A percentile compares a stretch with the other conserved stretches of the same genome.
Evolutionary conservation across 2,113 vertebrate genomes (phyloP).

Genomic region (Misgurnus mizolepis): DNA sequence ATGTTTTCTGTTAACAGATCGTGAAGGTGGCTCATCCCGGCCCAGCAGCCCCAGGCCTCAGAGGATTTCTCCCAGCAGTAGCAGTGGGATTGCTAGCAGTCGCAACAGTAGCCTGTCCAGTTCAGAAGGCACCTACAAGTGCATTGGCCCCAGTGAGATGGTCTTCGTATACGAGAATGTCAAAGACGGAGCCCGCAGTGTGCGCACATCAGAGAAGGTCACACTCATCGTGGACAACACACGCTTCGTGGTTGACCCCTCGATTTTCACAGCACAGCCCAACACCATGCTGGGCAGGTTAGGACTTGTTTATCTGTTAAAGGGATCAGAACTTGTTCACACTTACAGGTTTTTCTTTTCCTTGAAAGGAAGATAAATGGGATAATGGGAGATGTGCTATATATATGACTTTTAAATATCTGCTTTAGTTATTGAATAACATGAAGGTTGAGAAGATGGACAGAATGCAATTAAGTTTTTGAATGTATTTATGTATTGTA

Average conservation of each 20-base stretch:
- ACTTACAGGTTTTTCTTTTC: too few relatives aligned
- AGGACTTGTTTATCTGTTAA: background rate
- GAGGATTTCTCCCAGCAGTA: slow-evolving; percentile 82
- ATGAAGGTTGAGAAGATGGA: too few relatives aligned
- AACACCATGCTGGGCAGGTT: slow-evolving; percentile 99
- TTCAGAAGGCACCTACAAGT: slow-evolving; percentile 89
- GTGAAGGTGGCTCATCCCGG: slow-evolving; percentile 87
- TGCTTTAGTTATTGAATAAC: too few relatives aligned
- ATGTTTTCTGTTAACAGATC: slow-evolving; percentile 72
- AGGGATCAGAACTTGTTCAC: background rate
- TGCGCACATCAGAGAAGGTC: slow-evolving; percentile 89
- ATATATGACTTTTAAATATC: too few relatives aligned
- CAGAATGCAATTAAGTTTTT: too few relatives aligned
- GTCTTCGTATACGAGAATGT: slow-evolving; percentile 95
- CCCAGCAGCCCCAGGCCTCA: slow-evolving; percentile 94
- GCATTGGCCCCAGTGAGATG: slow-evolving; percentile 83
- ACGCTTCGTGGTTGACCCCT: slow-evolving; percentile 96
- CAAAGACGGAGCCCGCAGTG: slow-evolving; percentile 87
- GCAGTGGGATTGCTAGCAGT: slow-evolving; percentile 84
- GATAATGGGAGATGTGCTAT: too few relatives aligned
- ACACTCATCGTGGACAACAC: slow-evolving; percentile 98
- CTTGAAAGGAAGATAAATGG: too few relatives aligned
- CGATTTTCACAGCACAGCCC: slow-evolving; percentile 96
- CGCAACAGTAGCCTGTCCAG: slow-evolving; percentile 93
- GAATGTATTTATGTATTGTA: slow-evolving; percentile 46